Conservation (phyloP, 2,888 invertebrate genomes). For the Morpho achilles region DNA sequence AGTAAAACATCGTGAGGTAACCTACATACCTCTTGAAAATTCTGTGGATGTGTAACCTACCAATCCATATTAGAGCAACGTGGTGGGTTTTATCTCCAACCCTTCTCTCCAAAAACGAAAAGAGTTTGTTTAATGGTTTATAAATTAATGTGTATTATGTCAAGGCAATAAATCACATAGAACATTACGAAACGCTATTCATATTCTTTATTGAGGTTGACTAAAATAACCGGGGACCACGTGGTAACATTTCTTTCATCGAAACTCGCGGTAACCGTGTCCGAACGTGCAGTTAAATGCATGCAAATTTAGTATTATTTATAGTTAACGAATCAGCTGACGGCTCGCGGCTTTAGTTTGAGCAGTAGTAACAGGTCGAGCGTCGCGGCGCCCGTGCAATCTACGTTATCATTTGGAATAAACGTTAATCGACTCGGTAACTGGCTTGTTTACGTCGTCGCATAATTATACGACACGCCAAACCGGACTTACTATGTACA, state of each 20-base stretch:
- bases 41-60: too few species aligned
- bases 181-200: not conserved
- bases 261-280: constrained; percentile 4
- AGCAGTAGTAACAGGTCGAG: constrained; percentile 33
- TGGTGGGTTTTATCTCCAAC: too few species aligned
- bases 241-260: constrained; percentile 17
- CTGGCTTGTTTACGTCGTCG: constrained; percentile 54
- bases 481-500: constrained; percentile 10
- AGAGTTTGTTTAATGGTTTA: too few species aligned
- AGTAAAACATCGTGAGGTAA: too few species aligned
- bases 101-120: too few species aligned
- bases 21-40: too few species aligned
- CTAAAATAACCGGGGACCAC: constrained; percentile 14
- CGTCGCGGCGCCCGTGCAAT: constrained; percentile 20
- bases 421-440: constrained; percentile 46
- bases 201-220: constrained; percentile 2
- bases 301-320: constrained; percentile 65
- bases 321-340: constrained; percentile 73
- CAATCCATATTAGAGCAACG: too few species aligned
- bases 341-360: constrained; percentile 33
- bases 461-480: constrained; percentile 12
- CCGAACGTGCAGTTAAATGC: constrained; percentile 30
- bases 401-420: constrained; percentile 32
- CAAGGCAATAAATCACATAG: too few species aligned
- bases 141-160: too few species aligned